These are phyloP conservation scores for Patella pellucida DNA, from an alignment of 2,888 invertebrate genomes.

Conservation along the genomic window DNA sequence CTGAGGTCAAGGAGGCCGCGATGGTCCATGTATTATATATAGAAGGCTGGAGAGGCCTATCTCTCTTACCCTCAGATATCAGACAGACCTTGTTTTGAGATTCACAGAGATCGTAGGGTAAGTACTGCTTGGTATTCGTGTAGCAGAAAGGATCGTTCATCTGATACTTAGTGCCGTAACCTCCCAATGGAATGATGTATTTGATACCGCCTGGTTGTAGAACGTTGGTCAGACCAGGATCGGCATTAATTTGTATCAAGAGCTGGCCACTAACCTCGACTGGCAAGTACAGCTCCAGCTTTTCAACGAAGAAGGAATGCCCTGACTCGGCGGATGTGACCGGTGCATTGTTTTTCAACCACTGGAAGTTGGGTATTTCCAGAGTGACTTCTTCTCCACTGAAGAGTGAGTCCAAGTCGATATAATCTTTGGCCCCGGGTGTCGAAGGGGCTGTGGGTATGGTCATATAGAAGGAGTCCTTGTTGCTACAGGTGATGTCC, in stretches of 20 bases:
- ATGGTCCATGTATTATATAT: not conserved
- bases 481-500: not conserved
- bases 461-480: not conserved
- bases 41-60: not conserved
- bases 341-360: not conserved
- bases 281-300: not conserved
- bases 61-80: not conserved
- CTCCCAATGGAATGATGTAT: not conserved
- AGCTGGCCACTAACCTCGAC: not conserved
- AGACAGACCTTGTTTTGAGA: not conserved
- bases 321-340: not conserved
- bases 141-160: not conserved
- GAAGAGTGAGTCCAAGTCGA: not conserved
- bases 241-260: not conserved
- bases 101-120: too few species aligned
- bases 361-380: not conserved
- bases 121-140: too few species aligned
- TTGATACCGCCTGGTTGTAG: not conserved
- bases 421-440: not conserved
- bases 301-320: not conserved
- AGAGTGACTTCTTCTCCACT: not conserved
- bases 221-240: not conserved
- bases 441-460: not conserved
- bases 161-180: not conserved
- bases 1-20: not conserved